phyloP scores from a whole-genome alignment of 1,140 invertebrate species.

The Bombus haemorrhoidalis region DNA sequence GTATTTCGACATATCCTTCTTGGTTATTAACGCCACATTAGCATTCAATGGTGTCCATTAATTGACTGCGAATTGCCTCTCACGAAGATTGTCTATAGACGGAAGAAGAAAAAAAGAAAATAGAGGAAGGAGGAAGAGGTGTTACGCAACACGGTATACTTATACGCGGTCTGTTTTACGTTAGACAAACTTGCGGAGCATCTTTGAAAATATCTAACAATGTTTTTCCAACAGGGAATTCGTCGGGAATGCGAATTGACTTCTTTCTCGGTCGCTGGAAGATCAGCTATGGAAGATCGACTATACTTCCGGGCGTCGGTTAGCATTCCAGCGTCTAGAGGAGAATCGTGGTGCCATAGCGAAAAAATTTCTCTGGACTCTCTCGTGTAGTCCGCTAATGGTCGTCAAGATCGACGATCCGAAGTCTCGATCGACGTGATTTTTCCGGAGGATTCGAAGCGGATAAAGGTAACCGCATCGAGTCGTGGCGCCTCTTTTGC shows the following conservation, averaged over 20 bases:
- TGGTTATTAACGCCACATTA: slow-evolving; percentile 33
- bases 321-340: slow-evolving; percentile 58
- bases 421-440: slow-evolving; percentile 49
- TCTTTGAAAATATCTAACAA: slow-evolving; percentile 33
- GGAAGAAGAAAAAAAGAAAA: not conserved
- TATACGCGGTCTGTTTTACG: not conserved
- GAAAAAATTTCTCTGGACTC: slow-evolving; percentile 55
- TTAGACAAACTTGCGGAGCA: not conserved
- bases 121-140: not conserved
- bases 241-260: slow-evolving; percentile 44
- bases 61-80: slow-evolving; percentile 41
- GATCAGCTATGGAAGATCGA: slow-evolving; percentile 60
- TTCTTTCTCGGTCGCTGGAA: slow-evolving; percentile 53
- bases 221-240: slow-evolving; percentile 37
- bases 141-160: slow-evolving; percentile 1
- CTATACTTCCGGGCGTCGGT: slow-evolving; percentile 60
- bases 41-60: slow-evolving; percentile 34
- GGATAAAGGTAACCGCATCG: slow-evolving; percentile 43
- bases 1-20: slow-evolving; percentile 18
- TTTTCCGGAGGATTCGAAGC: slow-evolving; percentile 47
- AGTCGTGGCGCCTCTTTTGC: slow-evolving; percentile 54
- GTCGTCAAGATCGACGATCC: slow-evolving; percentile 68
- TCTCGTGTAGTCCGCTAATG: slow-evolving; percentile 64
- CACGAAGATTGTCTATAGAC: not conserved
- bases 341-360: slow-evolving; percentile 29